phyloP scores from a whole-genome alignment of 2,113 vertebrate genomes.

The Hydropotes inermis region DNA sequence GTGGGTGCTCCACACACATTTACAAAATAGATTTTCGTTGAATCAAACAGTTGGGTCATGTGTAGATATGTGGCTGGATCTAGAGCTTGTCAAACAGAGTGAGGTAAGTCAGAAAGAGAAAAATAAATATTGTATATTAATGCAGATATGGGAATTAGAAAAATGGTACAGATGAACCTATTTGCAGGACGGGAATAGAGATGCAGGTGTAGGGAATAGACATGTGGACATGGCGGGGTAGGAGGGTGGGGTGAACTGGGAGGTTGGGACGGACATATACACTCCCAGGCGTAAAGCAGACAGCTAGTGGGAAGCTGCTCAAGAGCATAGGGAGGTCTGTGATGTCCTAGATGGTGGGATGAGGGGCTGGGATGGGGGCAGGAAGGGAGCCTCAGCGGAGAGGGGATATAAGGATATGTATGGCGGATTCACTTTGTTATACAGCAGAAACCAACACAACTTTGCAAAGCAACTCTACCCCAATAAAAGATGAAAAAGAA shows the following conservation, averaged over 20 bases:
- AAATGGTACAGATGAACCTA: background rate
- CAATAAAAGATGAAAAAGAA: background rate
- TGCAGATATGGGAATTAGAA: background rate
- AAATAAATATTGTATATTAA: background rate
- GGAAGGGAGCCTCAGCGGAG: background rate
- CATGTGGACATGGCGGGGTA: fast-evolving
- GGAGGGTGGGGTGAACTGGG: background rate
- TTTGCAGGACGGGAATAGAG: background rate
- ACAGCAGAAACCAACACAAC: background rate
- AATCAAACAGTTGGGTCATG: background rate
- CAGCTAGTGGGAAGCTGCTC: background rate
- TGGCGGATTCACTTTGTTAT: background rate
- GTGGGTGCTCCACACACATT: background rate
- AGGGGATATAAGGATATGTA: fast-evolving
- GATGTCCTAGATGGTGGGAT: background rate
- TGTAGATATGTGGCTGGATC: background rate
- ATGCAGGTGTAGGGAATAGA: background rate
- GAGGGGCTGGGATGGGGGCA: no score
- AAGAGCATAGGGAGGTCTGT: fast-evolving
- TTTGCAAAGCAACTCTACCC: background rate
- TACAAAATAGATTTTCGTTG: background rate
- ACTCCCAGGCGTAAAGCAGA: background rate
- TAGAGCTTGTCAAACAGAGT: background rate
- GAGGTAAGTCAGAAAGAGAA: background rate
- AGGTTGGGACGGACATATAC: background rate